phyloP scores from a whole-genome alignment of 2,797 vertebrate genomes.

The Astyanax mexicanus region DNA sequence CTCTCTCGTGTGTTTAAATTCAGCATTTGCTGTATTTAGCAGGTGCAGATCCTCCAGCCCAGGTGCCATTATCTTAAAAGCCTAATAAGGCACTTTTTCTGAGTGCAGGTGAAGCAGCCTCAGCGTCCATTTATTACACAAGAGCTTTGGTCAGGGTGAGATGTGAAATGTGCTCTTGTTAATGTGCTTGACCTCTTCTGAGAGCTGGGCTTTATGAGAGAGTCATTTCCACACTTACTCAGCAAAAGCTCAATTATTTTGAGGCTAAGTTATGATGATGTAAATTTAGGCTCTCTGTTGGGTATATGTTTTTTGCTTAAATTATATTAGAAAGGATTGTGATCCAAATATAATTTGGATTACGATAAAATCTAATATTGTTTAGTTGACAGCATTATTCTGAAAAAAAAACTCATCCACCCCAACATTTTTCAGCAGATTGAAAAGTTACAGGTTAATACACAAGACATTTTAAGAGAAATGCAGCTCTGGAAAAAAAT shows the following conservation, averaged over 20 bases:
- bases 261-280: too few relatives aligned
- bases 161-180: background rate
- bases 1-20: conserved; percentile 16
- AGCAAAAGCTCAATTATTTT: background rate
- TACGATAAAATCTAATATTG: too few relatives aligned
- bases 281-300: too few relatives aligned
- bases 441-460: too few relatives aligned
- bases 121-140: background rate
- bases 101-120: conserved; percentile 13
- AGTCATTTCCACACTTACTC: background rate
- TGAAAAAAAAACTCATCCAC: too few relatives aligned
- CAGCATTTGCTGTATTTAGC: conserved; percentile 14
- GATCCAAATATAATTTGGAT: too few relatives aligned
- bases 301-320: too few relatives aligned
- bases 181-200: background rate
- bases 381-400: too few relatives aligned
- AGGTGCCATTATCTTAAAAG: conserved; percentile 26
- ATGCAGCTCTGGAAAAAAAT: too few relatives aligned
- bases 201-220: background rate
- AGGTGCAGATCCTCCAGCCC: conserved; percentile 31
- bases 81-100: background rate
- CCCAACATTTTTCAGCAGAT: too few relatives aligned
- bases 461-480: too few relatives aligned
- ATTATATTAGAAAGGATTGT: too few relatives aligned
- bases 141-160: conserved; percentile 15